Conservation (phyloP, 2,888 invertebrate species). For the Drosophila anomalata region DNA sequence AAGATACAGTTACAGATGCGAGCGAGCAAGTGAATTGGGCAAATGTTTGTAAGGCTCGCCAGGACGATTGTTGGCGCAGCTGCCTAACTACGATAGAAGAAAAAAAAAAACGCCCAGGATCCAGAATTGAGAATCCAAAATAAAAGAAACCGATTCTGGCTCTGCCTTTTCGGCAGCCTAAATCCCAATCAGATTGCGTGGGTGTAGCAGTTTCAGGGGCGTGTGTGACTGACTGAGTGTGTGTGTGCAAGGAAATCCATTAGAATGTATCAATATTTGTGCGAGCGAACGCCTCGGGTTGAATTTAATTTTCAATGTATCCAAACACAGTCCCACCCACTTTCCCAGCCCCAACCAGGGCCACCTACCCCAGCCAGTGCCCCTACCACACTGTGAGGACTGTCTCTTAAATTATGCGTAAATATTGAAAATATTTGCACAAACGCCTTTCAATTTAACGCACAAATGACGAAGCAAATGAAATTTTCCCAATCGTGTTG, state of each 20-base stretch:
- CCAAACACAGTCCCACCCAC: conserved; percentile 21
- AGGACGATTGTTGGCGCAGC: conserved; percentile 68
- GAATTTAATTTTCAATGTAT: conserved; percentile 76
- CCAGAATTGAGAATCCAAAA: not conserved
- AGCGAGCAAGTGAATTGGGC: conserved; percentile 58
- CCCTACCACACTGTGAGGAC: conserved; percentile 2
- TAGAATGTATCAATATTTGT: conserved; percentile 81
- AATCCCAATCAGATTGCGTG: conserved; percentile 32
- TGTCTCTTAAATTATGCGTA: conserved; percentile 68
- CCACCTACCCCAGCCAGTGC: not conserved
- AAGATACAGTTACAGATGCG: conserved; percentile 53
- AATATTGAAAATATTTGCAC: conserved; percentile 68
- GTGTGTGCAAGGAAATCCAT: conserved; percentile 62
- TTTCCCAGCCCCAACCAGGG: too few species aligned
- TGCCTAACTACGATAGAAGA: conserved; percentile 74
- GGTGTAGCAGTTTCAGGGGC: conserved; percentile 18
- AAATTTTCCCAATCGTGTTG: conserved; percentile 19
- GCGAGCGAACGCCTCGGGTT: conserved; percentile 64
- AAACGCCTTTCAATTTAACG: conserved; percentile 63
- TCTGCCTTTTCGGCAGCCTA: conserved; percentile 44
- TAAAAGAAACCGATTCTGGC: conserved; percentile 29
- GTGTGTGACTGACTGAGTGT: conserved; percentile 21
- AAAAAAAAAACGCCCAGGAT: conserved; percentile 10
- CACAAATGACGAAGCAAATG: conserved; percentile 46
- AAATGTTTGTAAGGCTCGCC: conserved; percentile 66